Conservation (phyloP, 2,888 invertebrate species). For the Rhagophthalmus giganteus region DNA sequence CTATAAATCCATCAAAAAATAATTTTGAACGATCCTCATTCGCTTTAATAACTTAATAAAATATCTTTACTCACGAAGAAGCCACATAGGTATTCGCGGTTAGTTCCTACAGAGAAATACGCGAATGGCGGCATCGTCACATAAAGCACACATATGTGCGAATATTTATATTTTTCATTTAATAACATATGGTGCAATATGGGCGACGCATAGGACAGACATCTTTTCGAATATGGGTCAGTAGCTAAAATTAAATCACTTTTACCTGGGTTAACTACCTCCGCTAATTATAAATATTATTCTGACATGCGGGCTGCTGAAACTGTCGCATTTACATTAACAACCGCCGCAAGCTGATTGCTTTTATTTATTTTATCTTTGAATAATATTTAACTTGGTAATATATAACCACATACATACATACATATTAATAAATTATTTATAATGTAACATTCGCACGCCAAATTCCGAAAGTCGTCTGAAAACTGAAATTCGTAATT, state of each 20-base stretch:
- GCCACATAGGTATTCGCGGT: too few species aligned
- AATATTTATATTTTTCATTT: constrained; percentile 24
- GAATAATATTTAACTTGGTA: neutral
- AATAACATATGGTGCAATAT: constrained; percentile 23
- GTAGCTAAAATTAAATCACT: constrained; percentile 53
- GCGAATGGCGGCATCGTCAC: constrained; percentile 17
- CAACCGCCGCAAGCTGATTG: constrained; percentile 9
- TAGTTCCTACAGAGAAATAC: too few species aligned
- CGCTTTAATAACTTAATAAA: too few species aligned
- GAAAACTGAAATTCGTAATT: too few species aligned
- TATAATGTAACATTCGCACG: too few species aligned
- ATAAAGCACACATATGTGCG: constrained; percentile 18
- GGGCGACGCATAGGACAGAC: constrained; percentile 31
- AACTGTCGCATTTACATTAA: constrained; percentile 32
- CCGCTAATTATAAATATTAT: constrained; percentile 46
- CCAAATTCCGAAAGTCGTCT: too few species aligned
- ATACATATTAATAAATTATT: too few species aligned
- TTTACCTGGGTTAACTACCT: constrained; percentile 55
- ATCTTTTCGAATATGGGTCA: constrained; percentile 51
- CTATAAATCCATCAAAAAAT: too few species aligned
- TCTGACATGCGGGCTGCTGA: constrained; percentile 36
- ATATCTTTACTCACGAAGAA: too few species aligned
- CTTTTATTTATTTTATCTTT: constrained; percentile 1
- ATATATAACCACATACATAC: too few species aligned
- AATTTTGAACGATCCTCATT: too few species aligned